Evolutionary conservation across 2,888 invertebrate genomes (phyloP), one percentile per base, ranked within the genome.

Genomic region (Pilophorus perplexus): DNA sequence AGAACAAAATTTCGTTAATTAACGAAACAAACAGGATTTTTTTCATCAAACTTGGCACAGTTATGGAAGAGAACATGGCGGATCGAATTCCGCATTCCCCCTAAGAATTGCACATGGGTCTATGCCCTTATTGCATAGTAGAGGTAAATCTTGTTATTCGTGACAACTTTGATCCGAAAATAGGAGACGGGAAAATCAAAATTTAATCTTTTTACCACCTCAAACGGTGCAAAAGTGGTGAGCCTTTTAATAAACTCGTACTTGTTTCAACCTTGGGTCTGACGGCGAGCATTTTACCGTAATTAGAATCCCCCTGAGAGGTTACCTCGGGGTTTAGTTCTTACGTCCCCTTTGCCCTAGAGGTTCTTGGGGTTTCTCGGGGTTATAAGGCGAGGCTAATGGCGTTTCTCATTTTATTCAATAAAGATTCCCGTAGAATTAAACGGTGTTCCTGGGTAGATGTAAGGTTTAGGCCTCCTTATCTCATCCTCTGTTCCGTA

Each of bases 261-360:
- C 22, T 33, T 16, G 22, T 25, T 25, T 52, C 28, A 23, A 28
- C 52, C 28, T 25, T 37, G 38, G 14, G 33, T 38, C 55, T 1
- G 55, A 20, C 40, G 20, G 37, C 38, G 38, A 55, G 55, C 55
- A 55, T 55, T 38, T 55, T 55, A 55, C 38, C 55, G 55, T 55
- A 55, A 55, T 55, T 55, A 55, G 55, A 55, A 55, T 23, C 55
- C 55, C 40, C 12, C 27, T 16, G 52, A 28, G 28, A 3, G 28
- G 28, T 33, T 33, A 52, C 8, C 52, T 25, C 18, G 23, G 27
- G 12, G 27, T 52, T 27, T 10, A 25, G 8, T 25, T 18, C 23
- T 52, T 25, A 52, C 20, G 18, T 18, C 18, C 50, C 52, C 28
- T 12, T 33, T 12, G 6, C 12, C 6, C 33, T 33, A 33, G 6